A percentile compares a stretch with the other conserved stretches of the same genome.
Conservation (phyloP, 2,888 invertebrate species). For the Congeria kusceri region DNA sequence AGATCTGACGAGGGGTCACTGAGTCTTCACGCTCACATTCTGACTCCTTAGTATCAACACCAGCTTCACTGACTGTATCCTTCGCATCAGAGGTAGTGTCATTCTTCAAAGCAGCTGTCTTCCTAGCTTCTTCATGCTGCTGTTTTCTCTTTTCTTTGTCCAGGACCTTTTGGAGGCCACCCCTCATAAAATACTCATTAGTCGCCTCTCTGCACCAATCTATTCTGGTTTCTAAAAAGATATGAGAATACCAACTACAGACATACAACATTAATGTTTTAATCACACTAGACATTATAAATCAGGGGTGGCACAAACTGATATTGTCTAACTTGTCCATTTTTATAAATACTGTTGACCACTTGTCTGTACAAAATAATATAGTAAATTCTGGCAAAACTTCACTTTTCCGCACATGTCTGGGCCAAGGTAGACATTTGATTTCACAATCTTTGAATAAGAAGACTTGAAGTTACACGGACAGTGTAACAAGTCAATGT, state of each 20-base stretch:
- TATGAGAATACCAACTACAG: not conserved
- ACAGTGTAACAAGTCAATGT: too few relatives aligned
- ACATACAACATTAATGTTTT: not conserved
- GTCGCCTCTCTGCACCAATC: slow-evolving; percentile 80
- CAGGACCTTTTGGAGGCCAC: slow-evolving; percentile 76
- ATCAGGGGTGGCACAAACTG: too few relatives aligned
- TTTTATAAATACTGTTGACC: too few relatives aligned
- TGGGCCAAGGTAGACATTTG: too few relatives aligned
- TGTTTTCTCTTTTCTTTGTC: slow-evolving; percentile 77
- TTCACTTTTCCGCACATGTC: too few relatives aligned
- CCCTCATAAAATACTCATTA: slow-evolving; percentile 79
- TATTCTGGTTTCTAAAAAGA: slow-evolving; percentile 75
- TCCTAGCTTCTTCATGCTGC: slow-evolving; percentile 27
- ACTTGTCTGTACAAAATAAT: too few relatives aligned
- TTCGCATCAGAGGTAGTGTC: not conserved
- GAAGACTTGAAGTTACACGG: too few relatives aligned
- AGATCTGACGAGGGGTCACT: too few relatives aligned
- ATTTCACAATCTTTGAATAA: too few relatives aligned
- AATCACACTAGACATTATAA: too few relatives aligned
- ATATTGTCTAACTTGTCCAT: too few relatives aligned
- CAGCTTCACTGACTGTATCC: not conserved
- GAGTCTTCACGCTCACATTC: not conserved
- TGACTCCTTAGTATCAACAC: not conserved
- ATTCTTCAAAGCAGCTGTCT: not conserved
- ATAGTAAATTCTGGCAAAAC: too few relatives aligned